Base-by-base conservation (phyloP, 2,888 invertebrate species). In the Ectemnius continuus region DNA sequence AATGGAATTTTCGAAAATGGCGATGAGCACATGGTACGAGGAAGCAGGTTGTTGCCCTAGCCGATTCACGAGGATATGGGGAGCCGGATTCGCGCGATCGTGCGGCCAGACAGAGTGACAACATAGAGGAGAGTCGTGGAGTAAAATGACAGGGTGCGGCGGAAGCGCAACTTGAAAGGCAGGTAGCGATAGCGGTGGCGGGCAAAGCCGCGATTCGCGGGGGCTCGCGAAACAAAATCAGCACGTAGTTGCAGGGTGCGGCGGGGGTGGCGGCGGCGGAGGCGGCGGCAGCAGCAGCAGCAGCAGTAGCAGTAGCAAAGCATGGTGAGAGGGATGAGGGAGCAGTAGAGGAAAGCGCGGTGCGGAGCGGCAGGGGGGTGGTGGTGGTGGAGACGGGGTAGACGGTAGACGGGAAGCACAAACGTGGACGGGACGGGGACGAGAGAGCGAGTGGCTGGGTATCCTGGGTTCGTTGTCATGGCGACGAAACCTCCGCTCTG, bases 381-480 rank as follows among this genome's bases (percentile, higher is more conserved):
- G 36, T 1, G 8, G 5, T 1, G 74, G 26, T 62, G 60, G 65
- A 73, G 65, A 57, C 58, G 36, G 68, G 62, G 57, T 57, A 36
- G 36, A 36, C 36, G 36, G 36, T 36, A 36, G 52, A 14, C 65
- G 60, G 72, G 73, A 67, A 66, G 60, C 70, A 70, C 58, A 64
- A 69, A 67, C n/a, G 36, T 36, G 23, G 23, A 23, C 36, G 36
- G 8, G 36, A 36, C 36, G 75, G 73, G 78, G 75, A 75, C 65
- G 76, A 67, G 75, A 76, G 74, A 36, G 36, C 36, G 84, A 84
- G 85, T 82, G 86, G 87, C 89, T 87, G 89, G 89, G 88, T 89
- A 89, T 88, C 89, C 90, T 90, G 90, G 90, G 88, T 90, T 85
- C 83, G 90, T 90, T 86, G 88, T 88, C 85, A 90, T 90, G 89